Conservation (phyloP, 2,797 vertebrate species). For the Anguilla anguilla region DNA sequence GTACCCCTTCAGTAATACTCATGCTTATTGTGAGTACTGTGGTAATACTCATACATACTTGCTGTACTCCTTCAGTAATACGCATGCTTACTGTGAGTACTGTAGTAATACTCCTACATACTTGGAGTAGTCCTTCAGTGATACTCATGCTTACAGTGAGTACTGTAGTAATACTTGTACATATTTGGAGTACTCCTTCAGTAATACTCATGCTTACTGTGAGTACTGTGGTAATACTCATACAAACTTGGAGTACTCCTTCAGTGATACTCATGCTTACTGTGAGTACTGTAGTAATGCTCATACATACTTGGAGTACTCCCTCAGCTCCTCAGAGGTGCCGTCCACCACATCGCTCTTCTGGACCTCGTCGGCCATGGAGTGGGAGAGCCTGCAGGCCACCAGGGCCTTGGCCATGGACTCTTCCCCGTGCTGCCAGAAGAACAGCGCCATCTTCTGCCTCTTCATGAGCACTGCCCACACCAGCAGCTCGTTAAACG, state of each 20-base stretch:
- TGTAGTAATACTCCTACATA: neutral
- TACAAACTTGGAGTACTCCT: neutral
- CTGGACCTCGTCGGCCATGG: constrained; percentile 95
- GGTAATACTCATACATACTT: neutral
- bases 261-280: constrained; percentile 56
- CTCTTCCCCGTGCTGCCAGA: constrained; percentile 98
- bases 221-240: too few relatives aligned
- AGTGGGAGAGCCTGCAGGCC: constrained; percentile 93
- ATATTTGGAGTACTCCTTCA: constrained; percentile 95
- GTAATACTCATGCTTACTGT: too few relatives aligned
- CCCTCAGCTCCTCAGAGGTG: constrained; percentile 92
- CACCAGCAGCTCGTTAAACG: constrained; percentile 94
- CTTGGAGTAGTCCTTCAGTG: neutral
- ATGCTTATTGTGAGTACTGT: neutral
- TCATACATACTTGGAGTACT: constrained; percentile 85
- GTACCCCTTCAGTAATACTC: neutral
- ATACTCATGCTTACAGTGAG: constrained; percentile 55
- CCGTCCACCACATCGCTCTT: constrained; percentile 97
- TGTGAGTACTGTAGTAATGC: neutral
- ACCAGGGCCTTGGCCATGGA: constrained; percentile 98
- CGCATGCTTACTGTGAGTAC: constrained; percentile 57
- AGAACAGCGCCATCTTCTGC: constrained; percentile 96
- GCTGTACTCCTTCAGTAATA: neutral
- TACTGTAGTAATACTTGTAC: neutral
- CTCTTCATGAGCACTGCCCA: constrained; percentile 98